These are phyloP conservation scores for Oxyteleia sp. DNA, from an alignment of 2,888 invertebrate genomes.

Conservation along the genomic window DNA sequence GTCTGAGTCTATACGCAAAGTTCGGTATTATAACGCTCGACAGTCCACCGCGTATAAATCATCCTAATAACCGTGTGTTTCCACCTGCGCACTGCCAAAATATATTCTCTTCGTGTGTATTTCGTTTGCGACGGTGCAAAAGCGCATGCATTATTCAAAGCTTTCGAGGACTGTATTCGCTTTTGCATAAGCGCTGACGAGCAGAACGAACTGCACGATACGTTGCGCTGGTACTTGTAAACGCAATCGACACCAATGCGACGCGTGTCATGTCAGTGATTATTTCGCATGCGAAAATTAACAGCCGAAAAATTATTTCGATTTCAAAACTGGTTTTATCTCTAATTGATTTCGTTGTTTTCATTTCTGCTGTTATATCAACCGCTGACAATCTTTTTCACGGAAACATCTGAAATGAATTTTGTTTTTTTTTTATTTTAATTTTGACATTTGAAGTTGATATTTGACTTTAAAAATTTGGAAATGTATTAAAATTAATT, in stretches of 20 bases:
- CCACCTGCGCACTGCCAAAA: conserved; percentile 84
- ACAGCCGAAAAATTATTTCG: conserved; percentile 40
- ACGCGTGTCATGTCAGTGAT: conserved; percentile 35
- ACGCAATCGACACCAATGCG: conserved; percentile 52
- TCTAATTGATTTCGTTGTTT: too few relatives aligned
- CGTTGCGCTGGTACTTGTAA: conserved; percentile 13
- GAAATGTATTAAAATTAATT: too few relatives aligned
- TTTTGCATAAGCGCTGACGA: conserved; percentile 83
- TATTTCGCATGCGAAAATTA: conserved; percentile 43
- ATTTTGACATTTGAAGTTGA: too few relatives aligned
- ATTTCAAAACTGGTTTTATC: conserved; percentile 26
- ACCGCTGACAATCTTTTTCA: too few relatives aligned
- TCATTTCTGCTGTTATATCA: too few relatives aligned
- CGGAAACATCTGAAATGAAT: too few relatives aligned
- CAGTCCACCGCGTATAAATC: conserved; percentile 84
- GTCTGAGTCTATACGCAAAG: conserved; percentile 26
- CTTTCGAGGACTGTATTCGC: conserved; percentile 75
- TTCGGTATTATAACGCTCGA: conserved; percentile 55
- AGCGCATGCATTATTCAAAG: conserved; percentile 85
- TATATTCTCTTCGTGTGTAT: conserved; percentile 74
- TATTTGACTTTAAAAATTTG: too few relatives aligned
- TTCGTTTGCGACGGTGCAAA: conserved; percentile 80
- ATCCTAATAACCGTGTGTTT: conserved; percentile 84
- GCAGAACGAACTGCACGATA: conserved; percentile 52
- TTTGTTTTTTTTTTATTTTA: too few relatives aligned